A percentile compares a stretch with the other conserved stretches of the same genome.
Conservation (phyloP, 2,888 invertebrate species). For the Sarcophaga caerulescens region DNA sequence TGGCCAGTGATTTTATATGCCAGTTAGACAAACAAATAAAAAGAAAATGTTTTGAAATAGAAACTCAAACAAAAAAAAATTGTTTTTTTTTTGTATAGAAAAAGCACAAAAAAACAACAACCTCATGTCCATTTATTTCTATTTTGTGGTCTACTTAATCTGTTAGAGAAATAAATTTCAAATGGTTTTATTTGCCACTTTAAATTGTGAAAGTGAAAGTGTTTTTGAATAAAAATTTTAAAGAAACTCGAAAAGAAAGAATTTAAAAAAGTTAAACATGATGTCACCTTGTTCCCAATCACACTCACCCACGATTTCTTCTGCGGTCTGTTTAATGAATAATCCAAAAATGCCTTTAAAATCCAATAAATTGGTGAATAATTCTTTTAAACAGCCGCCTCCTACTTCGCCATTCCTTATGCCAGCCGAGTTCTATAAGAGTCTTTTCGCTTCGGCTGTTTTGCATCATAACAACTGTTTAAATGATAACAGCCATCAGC, state of each 20-base stretch:
- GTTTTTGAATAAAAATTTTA: background rate
- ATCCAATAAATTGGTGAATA: constrained; percentile 15
- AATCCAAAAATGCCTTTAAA: constrained; percentile 52
- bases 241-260: background rate
- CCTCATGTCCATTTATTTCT: background rate
- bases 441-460: constrained; percentile 88
- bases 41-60: background rate
- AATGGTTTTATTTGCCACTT: background rate
- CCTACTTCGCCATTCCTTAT: constrained; percentile 83
- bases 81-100: constrained; percentile 4
- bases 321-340: background rate
- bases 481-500: constrained; percentile 57
- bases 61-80: background rate
- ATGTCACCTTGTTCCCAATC: constrained; percentile 56
- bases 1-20: constrained; percentile 5
- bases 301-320: constrained; percentile 32
- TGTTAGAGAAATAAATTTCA: background rate
- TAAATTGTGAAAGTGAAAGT: constrained; percentile 27
- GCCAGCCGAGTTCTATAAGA: constrained; percentile 90
- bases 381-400: constrained; percentile 34
- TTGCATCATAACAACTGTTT: constrained; percentile 81
- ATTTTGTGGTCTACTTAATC: background rate
- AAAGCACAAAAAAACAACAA: background rate
- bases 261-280: constrained; percentile 24
- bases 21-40: constrained; percentile 26